Base-by-base conservation (phyloP, 2,797 vertebrate genomes). In the Gambusia yucatana region DNA sequence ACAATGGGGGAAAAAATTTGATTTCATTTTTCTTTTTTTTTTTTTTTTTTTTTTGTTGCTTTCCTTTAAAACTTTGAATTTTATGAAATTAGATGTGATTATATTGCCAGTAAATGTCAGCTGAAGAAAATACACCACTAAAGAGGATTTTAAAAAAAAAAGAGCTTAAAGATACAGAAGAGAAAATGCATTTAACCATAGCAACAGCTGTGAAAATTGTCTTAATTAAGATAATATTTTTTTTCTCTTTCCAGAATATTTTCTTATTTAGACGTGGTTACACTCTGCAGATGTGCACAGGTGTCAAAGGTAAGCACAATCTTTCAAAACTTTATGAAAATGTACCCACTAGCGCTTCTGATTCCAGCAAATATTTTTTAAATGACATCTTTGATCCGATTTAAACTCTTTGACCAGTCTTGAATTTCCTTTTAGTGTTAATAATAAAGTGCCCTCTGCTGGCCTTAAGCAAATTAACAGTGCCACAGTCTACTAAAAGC, bases 251-350 rank as follows among this genome's bases (percentile, higher is more conserved):
- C 73, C 88, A 98, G 98, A 96, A 98, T 98, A 96, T 98, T 98
- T 96, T 99, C 98, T 91, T 99, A 98, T 93, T 94, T 99, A 91
- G 98, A 99, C 86, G 98, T 99, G 95, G 97, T 99, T 80, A 98
- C 98, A 81, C 94, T 98, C 84, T 99, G 98, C 92, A 96, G 97
- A 87, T 99, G 98, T 93, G 98, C 97, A 81, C 98, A 99, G 92
- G 97, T 99, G 84, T 98, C 98, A 80, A 98, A 98, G 98, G 98
- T 98, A 96, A 85, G 93, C 47, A 30, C 16, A 6, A 72, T 61
- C 33, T 57, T 59, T 73, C 36, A 30, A 43, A 73, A 33, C 48
- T 25, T 44, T 47, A 28, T 70, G 25, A 10, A 28, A 46, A 70
- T n/a, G 25, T 44, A 28, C 39, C 70, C 67, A 50, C 55, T 47